A percentile compares a stretch with the other conserved stretches of the same genome.
Evolutionary conservation across 1,140 invertebrate genomes (phyloP).

Genomic region (Aplysia californica): DNA sequence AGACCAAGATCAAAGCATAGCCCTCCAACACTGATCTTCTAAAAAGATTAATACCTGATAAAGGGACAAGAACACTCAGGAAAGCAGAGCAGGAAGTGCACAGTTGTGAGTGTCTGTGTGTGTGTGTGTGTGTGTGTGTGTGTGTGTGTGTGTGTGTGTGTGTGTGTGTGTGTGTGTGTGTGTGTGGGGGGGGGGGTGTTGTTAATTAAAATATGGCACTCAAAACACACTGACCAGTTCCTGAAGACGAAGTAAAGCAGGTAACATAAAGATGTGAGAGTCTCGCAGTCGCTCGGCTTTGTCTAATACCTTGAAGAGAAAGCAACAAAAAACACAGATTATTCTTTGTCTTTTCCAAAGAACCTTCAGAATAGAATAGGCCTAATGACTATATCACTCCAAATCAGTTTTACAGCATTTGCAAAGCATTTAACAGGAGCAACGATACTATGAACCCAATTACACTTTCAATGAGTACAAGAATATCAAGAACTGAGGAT

Average conservation of each 20-base stretch:
- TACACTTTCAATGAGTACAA: not conserved
- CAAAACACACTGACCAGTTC: slow-evolving; percentile 73
- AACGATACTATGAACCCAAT: not conserved
- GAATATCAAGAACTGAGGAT: not conserved
- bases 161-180: no score
- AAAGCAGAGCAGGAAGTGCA: not conserved
- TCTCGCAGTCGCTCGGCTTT: slow-evolving; percentile 81
- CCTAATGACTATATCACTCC: not conserved
- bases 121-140: no score
- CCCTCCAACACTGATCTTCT: no score
- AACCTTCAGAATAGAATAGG: not conserved
- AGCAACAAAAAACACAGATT: slow-evolving; percentile 7
- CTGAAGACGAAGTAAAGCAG: slow-evolving; percentile 77
- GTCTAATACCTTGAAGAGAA: slow-evolving; percentile 74
- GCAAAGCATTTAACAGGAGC: no score
- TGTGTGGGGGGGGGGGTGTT: not conserved
- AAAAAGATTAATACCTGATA: not conserved
- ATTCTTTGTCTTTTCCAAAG: not conserved
- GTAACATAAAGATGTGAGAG: slow-evolving; percentile 78
- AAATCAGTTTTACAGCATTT: no score
- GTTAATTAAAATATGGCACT: not conserved
- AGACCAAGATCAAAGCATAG: no score
- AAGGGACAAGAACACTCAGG: not conserved
- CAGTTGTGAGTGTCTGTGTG: no score
- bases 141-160: no score